These are phyloP conservation scores for Sebastolobus alascanus DNA, from an alignment of 2,797 vertebrate genomes.

Conservation along the genomic window DNA sequence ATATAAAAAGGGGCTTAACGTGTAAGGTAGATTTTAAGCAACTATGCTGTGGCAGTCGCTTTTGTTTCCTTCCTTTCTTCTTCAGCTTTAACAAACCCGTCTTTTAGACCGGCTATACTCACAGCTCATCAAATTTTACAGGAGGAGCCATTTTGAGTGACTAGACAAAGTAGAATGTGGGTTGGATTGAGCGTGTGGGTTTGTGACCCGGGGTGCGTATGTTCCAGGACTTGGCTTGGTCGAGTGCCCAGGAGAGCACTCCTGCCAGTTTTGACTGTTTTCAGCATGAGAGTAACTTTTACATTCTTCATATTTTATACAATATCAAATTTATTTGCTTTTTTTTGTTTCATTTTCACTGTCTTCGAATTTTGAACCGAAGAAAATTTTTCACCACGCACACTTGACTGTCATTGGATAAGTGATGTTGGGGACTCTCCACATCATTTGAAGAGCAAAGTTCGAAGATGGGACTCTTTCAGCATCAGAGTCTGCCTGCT, in stretches of 20 bases:
- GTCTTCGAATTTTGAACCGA: conserved; percentile 10
- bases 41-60: conserved; percentile 1
- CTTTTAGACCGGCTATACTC: conserved; percentile 58
- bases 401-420: conserved; percentile 19
- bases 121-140: conserved; percentile 73
- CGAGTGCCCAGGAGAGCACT: conserved; percentile 66
- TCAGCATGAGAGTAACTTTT: conserved; percentile 54
- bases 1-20: not conserved
- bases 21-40: not conserved
- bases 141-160: conserved; percentile 77
- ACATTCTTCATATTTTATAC: conserved; percentile 78
- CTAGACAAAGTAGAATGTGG: conserved; percentile 79
- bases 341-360: not conserved
- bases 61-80: conserved; percentile 28
- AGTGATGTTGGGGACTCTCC: conserved; percentile 5
- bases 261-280: conserved; percentile 71
- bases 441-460: conserved; percentile 16
- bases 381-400: not conserved
- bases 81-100: conserved; percentile 36
- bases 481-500: not conserved
- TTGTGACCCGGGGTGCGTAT: conserved; percentile 72
- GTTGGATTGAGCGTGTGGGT: conserved; percentile 75
- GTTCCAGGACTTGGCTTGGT: conserved; percentile 78
- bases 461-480: not conserved
- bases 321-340: conserved; percentile 65